Evolutionary conservation across 2,888 invertebrate species (phyloP), one percentile per base, ranked within the genome.

Genomic region (Pteria penguin): DNA sequence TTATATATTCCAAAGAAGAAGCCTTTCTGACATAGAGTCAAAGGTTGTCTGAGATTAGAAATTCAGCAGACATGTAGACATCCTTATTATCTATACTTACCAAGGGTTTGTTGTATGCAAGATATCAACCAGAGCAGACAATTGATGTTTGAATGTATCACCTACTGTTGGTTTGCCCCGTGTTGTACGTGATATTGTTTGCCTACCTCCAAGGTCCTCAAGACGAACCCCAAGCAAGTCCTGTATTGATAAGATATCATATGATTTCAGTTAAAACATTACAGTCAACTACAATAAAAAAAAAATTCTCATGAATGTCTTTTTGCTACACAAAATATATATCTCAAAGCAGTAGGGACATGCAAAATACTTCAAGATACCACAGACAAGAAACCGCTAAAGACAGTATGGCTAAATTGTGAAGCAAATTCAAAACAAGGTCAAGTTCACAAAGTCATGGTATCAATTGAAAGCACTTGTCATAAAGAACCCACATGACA

Each of bases 101-200:
- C 89, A 88, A 31, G 90, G 90, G 61, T 89, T 89, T 22, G 90
- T 90, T 11, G 82, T 80, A 31, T 84, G 86, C 27, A 90, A 81
- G n/a, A 90, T 85, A 80, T 89, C 89, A 4, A 89, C 89, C 71
- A 90, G 82, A 69, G 88, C 88, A 80, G 87, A 88, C 62, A 90
- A 82, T 83, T 90, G 89, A 63, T 90, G 90, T 70, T 89, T 89
- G 78, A 90, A 89, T 52, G 90, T 90, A 74, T 89, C 90, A 11
- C 88, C 88, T 14, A 90, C 90, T 2, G 90, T 90, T 45, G 89
- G 89, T 72, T 87, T 88, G 33, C 86, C 85, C 26, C 88, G 75
- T 14, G 87, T 82, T 31, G 88, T 89, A 27, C 88, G 81, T 5
- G 89, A 88, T 66, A 89, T 87, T 4, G 89, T 87, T 36, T 86